Conservation (phyloP, 2,797 vertebrate species). For the Rhynchonycteris naso region DNA sequence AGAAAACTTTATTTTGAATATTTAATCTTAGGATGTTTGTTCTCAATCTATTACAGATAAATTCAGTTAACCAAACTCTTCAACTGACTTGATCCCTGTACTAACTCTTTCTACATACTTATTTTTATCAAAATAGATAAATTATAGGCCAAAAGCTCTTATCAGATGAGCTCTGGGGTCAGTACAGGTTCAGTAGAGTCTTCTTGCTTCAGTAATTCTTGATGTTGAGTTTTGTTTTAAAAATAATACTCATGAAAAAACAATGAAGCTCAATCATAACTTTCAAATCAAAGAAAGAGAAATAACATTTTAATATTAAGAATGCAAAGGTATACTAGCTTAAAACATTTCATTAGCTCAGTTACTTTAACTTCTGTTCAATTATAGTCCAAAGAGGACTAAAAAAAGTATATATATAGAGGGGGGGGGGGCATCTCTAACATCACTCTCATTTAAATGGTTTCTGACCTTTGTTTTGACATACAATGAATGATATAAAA, state of each 20-base stretch:
- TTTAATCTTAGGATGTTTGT: slow-evolving; percentile 29
- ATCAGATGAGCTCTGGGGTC: background rate
- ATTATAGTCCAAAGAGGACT: slow-evolving; percentile 1
- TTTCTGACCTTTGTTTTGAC: slow-evolving; percentile 59
- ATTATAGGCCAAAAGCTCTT: slow-evolving; percentile 12
- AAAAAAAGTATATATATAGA: background rate
- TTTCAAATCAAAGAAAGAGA: background rate
- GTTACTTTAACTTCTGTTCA: slow-evolving; percentile 42
- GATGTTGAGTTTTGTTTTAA: slow-evolving; percentile 26
- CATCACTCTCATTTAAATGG: slow-evolving; percentile 10
- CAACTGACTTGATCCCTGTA: background rate
- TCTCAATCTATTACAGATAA: slow-evolving; percentile 10
- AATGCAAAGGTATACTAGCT: background rate
- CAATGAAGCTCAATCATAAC: background rate
- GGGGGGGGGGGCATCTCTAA: background rate
- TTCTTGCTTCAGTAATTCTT: slow-evolving; percentile 18
- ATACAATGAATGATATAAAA: slow-evolving; percentile 16
- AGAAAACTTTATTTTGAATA: slow-evolving; percentile 39
- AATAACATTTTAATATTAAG: slow-evolving; percentile 43
- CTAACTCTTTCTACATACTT: background rate
- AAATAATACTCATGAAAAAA: background rate
- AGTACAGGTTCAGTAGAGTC: background rate
- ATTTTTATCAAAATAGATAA: slow-evolving; percentile 48
- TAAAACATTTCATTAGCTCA: slow-evolving; percentile 15
- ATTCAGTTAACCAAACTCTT: slow-evolving; percentile 29